Percentiles rank a stretch among this genome's conserved stretches.
Conservation (phyloP, 1,140 invertebrate species). For the Adoxophyes honmai region DNA sequence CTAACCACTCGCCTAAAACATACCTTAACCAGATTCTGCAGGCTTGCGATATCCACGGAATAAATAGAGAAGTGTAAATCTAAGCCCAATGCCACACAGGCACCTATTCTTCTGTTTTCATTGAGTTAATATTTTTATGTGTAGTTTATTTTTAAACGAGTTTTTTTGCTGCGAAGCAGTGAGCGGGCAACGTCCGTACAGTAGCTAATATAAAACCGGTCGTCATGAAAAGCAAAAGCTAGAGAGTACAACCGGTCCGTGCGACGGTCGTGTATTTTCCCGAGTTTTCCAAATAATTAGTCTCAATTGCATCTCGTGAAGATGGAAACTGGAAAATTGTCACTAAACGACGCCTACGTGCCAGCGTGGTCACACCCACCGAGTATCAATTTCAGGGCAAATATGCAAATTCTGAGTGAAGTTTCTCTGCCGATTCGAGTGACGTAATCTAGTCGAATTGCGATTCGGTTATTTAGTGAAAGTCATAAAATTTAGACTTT, state of each 20-base stretch:
- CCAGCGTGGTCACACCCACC: background rate
- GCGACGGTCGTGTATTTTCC: conserved; percentile 26
- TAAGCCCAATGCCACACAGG: no score
- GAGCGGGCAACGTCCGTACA: background rate
- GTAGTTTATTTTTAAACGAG: no score
- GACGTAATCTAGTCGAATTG: background rate
- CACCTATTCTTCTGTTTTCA: no score
- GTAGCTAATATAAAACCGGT: conserved; percentile 1
- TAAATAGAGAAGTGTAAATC: no score
- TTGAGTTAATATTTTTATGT: no score
- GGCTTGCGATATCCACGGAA: no score
- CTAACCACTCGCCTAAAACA: no score
- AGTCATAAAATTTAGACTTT: background rate
- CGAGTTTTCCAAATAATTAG: conserved; percentile 45
- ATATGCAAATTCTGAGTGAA: conserved; percentile 3
- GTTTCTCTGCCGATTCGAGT: background rate
- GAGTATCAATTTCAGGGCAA: background rate
- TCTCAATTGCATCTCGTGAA: conserved; percentile 24
- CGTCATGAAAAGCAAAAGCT: conserved; percentile 4
- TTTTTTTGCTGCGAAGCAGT: no score
- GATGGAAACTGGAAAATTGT: conserved; percentile 16
- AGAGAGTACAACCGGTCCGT: conserved; percentile 30
- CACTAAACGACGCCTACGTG: conserved; percentile 6
- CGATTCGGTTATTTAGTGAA: background rate
- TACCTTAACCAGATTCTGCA: no score